Conservation (phyloP, 2,797 vertebrate species). For the Pogoniulus pusillus region DNA sequence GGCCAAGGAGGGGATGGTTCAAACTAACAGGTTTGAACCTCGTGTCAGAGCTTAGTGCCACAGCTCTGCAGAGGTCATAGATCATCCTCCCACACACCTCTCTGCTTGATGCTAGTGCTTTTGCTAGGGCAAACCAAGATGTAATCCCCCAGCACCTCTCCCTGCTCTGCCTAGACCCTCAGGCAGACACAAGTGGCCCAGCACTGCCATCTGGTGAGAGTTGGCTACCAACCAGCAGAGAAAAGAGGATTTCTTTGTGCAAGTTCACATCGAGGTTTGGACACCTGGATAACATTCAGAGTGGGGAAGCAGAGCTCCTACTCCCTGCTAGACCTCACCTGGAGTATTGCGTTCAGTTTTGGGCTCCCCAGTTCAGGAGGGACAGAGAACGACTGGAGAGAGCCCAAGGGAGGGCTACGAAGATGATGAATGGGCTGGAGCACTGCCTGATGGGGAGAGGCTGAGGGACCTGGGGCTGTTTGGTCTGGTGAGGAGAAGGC, state of each 20-base stretch:
- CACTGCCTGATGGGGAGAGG: too few species aligned
- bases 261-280: not conserved
- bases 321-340: too few species aligned
- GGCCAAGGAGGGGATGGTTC: too few species aligned
- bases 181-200: not conserved
- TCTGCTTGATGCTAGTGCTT: not conserved
- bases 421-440: too few species aligned
- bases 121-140: not conserved
- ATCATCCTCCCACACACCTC: too few species aligned
- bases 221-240: fast-evolving
- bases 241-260: not conserved
- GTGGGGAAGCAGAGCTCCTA: not conserved
- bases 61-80: not conserved
- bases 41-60: not conserved
- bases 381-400: too few species aligned
- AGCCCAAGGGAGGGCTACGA: too few species aligned
- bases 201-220: constrained; percentile 51
- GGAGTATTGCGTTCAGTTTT: too few species aligned
- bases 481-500: too few species aligned
- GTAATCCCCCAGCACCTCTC: not conserved
- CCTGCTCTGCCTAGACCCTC: not conserved
- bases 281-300: not conserved
- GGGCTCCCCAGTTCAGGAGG: too few species aligned
- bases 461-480: too few species aligned
- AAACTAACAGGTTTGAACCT: too few species aligned